Base-by-base conservation (phyloP, 2,888 invertebrate genomes). In the Biston stratarius region DNA sequence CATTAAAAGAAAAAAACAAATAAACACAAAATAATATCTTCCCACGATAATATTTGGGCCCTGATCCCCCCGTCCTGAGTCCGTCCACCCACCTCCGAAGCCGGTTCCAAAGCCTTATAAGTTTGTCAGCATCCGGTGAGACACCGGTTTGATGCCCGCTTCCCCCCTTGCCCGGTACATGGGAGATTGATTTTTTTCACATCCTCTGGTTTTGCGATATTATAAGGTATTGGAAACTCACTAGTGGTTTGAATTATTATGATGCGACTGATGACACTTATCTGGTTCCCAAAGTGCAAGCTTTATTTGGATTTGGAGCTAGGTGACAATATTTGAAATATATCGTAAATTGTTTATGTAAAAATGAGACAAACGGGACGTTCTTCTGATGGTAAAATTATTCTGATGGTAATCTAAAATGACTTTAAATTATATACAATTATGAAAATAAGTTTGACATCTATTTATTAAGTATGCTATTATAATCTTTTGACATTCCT, bases 41-140 rank as follows among this genome's bases (percentile, higher is more conserved):
- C 42, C 49, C 65, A 65, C 53, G 55, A 24, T 6, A 12, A 9
- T 0, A 44, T 6, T 11, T n/a, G 10, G 40, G 49, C 64, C 67
- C 51, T 33, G 24, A 6, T 7, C 48, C 45, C 24, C 40, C 14
- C 11, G 6, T 42, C 70, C 73, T 75, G 0, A 70, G 38, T 73
- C 40, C 73, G 61, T 48, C 62, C 67, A 61, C 15, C 24, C 5
- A 55, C n/a, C 59, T 53, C 66, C 60, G 60, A 68, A 81, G 80
- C 81, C 79, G 70, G 82, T 82, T 81, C 64, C 63, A 74, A 80
- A 81, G 76, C 78, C 81, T 73, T 80, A 81, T 80, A 76, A 80
- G 80, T 79, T 77, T 66, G 62, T 65, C 68, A 60, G 74, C 80
- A 79, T 82, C 82, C 82, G 82, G 82, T 80, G 74, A 44, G 60